phyloP scores from a whole-genome alignment of 2,888 invertebrate genomes.

The Agrochola lychnidis region DNA sequence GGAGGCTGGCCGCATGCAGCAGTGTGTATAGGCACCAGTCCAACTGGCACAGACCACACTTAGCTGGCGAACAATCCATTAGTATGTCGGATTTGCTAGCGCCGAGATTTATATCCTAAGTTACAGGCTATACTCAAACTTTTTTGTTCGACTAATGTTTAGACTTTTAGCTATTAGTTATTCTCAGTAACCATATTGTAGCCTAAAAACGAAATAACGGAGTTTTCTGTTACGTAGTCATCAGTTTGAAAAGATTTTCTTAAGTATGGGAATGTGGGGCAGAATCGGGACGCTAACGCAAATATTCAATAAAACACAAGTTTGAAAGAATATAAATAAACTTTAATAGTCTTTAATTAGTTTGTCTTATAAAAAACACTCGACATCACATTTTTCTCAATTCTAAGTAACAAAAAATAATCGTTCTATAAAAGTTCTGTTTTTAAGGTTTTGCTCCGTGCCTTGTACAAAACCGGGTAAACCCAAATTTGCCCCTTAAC shows the following conservation, averaged over 20 bases:
- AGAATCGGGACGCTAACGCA: no score
- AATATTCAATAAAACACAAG: no score
- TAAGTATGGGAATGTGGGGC: not conserved
- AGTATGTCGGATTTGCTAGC: slow-evolving; percentile 81
- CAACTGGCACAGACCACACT: slow-evolving; percentile 82
- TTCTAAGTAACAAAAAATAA: no score
- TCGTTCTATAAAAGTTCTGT: not conserved
- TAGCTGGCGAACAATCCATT: slow-evolving; percentile 84
- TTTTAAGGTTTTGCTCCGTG: not conserved
- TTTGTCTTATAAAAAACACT: not conserved
- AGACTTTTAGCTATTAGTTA: slow-evolving; percentile 52
- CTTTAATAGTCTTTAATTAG: no score
- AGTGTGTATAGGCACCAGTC: slow-evolving; percentile 80
- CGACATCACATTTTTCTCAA: no score
- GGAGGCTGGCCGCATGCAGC: slow-evolving; percentile 70
- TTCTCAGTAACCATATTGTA: slow-evolving; percentile 16
- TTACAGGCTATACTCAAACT: slow-evolving; percentile 69
- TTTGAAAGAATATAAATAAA: no score
- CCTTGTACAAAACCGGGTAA: not conserved
- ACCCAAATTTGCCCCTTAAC: no score
- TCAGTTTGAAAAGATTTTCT: slow-evolving; percentile 14
- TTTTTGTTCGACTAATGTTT: slow-evolving; percentile 63
- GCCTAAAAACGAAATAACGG: slow-evolving; percentile 17
- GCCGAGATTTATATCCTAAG: slow-evolving; percentile 77
- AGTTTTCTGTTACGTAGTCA: slow-evolving; percentile 19